Evolutionary conservation across 2,888 invertebrate genomes (phyloP), one percentile per base, ranked within the genome.

Genomic region (Platycnemis pennipes): DNA sequence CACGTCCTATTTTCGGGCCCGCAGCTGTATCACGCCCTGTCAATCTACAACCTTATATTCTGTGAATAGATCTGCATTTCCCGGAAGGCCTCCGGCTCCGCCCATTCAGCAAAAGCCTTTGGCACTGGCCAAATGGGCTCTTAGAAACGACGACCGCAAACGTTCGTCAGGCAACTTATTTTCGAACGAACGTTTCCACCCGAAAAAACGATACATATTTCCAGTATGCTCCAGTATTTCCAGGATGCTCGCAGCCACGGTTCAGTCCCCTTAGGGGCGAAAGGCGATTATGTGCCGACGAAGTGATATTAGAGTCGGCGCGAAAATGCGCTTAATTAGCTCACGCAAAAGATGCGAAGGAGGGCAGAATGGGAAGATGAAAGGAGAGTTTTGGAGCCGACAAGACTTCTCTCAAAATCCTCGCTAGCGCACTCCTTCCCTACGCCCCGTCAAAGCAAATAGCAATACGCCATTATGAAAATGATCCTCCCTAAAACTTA

Each of bases 31-130:
- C 77, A n/a, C 31, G 31, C 77, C 77, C 37, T 77, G 77, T 77
- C 77, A 77, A 77, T 77, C 77, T 37, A 37, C 37, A 31, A 77
- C 77, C 37, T n/a, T n/a, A n/a, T 77, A 77, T 77, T 77, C 77
- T 11, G 37, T 13, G 77, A 77, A 77, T 37, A 77, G 37, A 77
- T 77, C 77, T 37, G 77, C 77, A 77, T 77, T 77, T 77, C 77
- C 77, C 37, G 37, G 77, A 77, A 77, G 37, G n/a, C n/a, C n/a
- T n/a, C 37, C 16, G 77, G 13, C 13, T 37, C 16, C 37, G 13
- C 13, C 16, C 37, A 77, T 77, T 77, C 37, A 63, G 26, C 26
- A 22, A 26, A 22, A 13, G 77, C 13, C 77, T 37, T 37, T 16
- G 77, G 77, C 0, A 0, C 2, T 31, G 69, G 31, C 69, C 31